Evolutionary conservation across 2,113 vertebrate species (phyloP).

Genomic region (Stomatorhinus ivindoensis): DNA sequence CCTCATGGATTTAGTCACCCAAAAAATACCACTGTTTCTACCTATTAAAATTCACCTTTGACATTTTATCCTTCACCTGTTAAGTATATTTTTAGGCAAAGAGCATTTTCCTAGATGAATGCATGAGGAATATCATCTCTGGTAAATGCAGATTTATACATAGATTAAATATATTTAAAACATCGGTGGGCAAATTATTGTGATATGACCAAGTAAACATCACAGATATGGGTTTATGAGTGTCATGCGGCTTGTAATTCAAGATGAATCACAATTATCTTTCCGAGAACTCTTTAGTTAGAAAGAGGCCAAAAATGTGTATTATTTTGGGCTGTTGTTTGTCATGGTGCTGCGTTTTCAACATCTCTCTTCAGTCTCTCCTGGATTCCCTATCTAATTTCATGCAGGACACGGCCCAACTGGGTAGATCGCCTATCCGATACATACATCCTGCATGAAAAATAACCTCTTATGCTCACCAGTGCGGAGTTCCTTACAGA

Average conservation of each 20-base stretch:
- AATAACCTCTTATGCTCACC: background rate
- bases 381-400: background rate
- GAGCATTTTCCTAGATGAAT: background rate
- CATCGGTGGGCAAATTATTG: background rate
- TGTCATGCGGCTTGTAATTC: background rate
- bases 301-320: background rate
- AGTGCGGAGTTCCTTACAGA: background rate
- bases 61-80: background rate
- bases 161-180: background rate
- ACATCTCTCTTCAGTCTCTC: background rate
- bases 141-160: background rate
- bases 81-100: background rate
- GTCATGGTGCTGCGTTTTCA: background rate
- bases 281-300: background rate
- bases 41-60: background rate
- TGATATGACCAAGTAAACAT: background rate
- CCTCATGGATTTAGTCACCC: background rate
- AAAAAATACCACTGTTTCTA: background rate
- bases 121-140: background rate
- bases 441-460: background rate
- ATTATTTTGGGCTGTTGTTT: background rate
- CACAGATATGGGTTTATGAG: background rate
- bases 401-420: background rate
- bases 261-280: background rate
- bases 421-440: background rate